A percentile compares a stretch with the other conserved stretches of the same genome.
Evolutionary conservation across 92 coral and sea anemone genomes (phyloP).

Genomic region (Isaurus tuberculatus): DNA sequence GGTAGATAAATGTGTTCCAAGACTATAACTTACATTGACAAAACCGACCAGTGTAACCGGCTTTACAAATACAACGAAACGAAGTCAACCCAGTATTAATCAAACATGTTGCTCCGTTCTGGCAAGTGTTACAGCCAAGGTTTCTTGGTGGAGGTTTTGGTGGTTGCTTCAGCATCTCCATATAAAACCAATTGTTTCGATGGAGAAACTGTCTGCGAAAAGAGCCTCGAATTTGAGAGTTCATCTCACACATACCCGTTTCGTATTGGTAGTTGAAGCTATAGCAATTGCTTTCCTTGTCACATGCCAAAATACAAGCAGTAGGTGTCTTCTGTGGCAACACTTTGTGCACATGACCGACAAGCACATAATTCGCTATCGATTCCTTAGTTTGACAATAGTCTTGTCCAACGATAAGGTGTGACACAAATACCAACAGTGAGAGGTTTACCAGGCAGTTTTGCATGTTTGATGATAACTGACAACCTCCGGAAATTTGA

Average conservation of each 20-base stretch:
- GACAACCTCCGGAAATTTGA: no score
- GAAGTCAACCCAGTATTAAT: background rate
- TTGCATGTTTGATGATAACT: background rate
- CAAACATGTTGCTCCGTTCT: slow-evolving; percentile 35
- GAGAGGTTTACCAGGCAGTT: background rate
- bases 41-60: background rate
- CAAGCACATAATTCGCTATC: slow-evolving; percentile 28
- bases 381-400: slow-evolving; percentile 32
- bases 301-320: slow-evolving; percentile 43
- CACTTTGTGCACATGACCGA: slow-evolving; percentile 44
- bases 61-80: slow-evolving; percentile 7
- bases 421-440: background rate
- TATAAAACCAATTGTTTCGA: slow-evolving; percentile 39
- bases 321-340: slow-evolving; percentile 7
- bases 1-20: background rate
- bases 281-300: slow-evolving; percentile 37
- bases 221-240: slow-evolving; percentile 33
- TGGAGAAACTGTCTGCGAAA: slow-evolving; percentile 19
- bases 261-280: slow-evolving; percentile 44
- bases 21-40: slow-evolving; percentile 11
- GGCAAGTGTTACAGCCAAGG: background rate
- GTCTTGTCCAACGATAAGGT: slow-evolving; percentile 1
- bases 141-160: background rate
- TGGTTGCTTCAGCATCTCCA: slow-evolving; percentile 5
- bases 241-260: slow-evolving; percentile 34